Evolutionary conservation across 2,888 invertebrate genomes (phyloP).

Genomic region (Tyria jacobaeae): DNA sequence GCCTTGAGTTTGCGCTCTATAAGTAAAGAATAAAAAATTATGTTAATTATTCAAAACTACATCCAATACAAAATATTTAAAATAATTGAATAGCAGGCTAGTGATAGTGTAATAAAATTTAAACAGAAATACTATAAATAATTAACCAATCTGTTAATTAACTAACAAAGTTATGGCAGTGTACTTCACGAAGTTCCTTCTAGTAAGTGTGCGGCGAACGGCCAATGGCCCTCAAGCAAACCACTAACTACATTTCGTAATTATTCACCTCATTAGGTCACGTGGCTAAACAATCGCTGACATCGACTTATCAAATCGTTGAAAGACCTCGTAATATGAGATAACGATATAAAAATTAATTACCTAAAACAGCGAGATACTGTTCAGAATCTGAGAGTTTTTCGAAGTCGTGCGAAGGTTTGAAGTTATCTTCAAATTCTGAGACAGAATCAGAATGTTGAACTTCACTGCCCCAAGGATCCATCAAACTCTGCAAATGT

Average conservation of each 20-base stretch:
- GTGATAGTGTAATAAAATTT: background rate
- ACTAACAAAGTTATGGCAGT: background rate
- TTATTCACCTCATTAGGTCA: slow-evolving; percentile 20
- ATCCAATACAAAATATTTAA: too few relatives aligned
- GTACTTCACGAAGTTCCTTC: background rate
- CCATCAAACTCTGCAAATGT: slow-evolving; percentile 76
- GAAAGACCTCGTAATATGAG: slow-evolving; percentile 25
- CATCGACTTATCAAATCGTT: slow-evolving; percentile 30
- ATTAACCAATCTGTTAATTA: background rate
- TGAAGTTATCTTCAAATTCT: slow-evolving; percentile 88
- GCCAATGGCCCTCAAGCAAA: slow-evolving; percentile 28
- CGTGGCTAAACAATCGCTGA: slow-evolving; percentile 31
- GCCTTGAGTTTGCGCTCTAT: slow-evolving; percentile 77
- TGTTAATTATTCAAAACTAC: background rate
- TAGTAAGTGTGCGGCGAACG: slow-evolving; percentile 17
- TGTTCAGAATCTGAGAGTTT: slow-evolving; percentile 88
- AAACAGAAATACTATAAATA: background rate
- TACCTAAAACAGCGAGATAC: slow-evolving; percentile 90
- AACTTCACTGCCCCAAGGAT: slow-evolving; percentile 81
- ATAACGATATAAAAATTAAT: slow-evolving; percentile 69
- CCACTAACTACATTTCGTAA: slow-evolving; percentile 26
- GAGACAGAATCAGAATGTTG: slow-evolving; percentile 59
- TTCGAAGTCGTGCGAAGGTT: slow-evolving; percentile 65
- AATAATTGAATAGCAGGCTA: background rate
- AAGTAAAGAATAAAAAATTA: slow-evolving; percentile 42